Evolutionary conservation across 2,888 invertebrate species (phyloP).

Genomic region (Cataglyphis rosenhaueri): DNA sequence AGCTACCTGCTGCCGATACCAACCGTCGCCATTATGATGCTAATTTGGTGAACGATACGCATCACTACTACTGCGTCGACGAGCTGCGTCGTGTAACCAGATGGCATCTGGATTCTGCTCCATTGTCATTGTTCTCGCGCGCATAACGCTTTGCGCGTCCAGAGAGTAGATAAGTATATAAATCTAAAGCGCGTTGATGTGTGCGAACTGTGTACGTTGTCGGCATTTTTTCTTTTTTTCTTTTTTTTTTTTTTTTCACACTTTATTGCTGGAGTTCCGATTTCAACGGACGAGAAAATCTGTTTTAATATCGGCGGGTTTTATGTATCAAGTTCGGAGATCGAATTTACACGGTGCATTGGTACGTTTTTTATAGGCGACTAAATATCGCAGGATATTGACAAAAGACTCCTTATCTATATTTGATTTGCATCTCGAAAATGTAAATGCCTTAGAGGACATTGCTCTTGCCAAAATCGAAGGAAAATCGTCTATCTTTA

Average conservation of each 20-base stretch:
- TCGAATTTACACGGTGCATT: constrained; percentile 30
- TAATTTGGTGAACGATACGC: constrained; percentile 68
- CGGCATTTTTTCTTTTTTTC: neutral
- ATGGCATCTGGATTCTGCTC: constrained; percentile 45
- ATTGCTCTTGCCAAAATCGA: neutral
- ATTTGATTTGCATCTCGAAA: neutral
- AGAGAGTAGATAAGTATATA: constrained; percentile 37
- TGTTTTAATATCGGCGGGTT: constrained; percentile 27
- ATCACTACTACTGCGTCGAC: constrained; percentile 59
- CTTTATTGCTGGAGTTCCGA: constrained; percentile 22
- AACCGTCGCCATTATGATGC: constrained; percentile 69
- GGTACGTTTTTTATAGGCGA: neutral
- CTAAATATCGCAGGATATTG: constrained; percentile 21
- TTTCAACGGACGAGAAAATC: constrained; percentile 31
- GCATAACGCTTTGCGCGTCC: constrained; percentile 34
- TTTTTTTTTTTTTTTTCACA: neutral
- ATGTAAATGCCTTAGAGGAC: neutral
- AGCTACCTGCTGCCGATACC: constrained; percentile 44
- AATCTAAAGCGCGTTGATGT: constrained; percentile 29
- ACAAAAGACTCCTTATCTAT: neutral
- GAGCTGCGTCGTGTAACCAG: constrained; percentile 48
- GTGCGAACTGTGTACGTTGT: neutral
- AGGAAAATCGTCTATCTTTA: neutral
- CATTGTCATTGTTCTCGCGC: constrained; percentile 48
- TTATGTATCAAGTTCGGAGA: constrained; percentile 24